Conservation (phyloP, 2,888 invertebrate species). For the Drosophila monieri region DNA sequence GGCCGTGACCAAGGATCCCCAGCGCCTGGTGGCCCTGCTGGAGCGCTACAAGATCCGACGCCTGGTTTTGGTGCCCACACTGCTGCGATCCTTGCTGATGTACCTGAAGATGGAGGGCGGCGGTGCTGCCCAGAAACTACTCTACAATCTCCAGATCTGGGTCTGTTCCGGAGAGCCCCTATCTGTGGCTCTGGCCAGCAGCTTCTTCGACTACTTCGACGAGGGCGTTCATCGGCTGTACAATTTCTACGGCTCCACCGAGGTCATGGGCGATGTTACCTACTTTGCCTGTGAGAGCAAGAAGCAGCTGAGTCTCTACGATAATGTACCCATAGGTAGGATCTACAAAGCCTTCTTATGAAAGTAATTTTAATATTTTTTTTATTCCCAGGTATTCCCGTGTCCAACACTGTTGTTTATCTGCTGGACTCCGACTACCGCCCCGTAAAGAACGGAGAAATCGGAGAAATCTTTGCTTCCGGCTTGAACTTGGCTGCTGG, state of each 20-base stretch:
- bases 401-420: constrained; percentile 92
- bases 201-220: constrained; percentile 91
- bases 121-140: constrained; percentile 83
- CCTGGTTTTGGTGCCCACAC: constrained; percentile 93
- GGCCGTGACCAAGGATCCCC: constrained; percentile 90
- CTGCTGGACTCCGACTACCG: constrained; percentile 90
- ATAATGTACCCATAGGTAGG: constrained; percentile 93
- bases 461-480: constrained; percentile 93
- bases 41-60: constrained; percentile 91
- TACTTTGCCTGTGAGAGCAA: constrained; percentile 88
- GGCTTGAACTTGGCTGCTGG: constrained; percentile 92
- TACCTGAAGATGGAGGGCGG: constrained; percentile 86
- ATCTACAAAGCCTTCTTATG: background rate
- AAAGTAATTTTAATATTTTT: no score
- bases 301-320: constrained; percentile 86
- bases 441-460: constrained; percentile 89
- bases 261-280: constrained; percentile 96
- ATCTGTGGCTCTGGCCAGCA: constrained; percentile 88
- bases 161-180: constrained; percentile 95
- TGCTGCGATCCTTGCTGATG: constrained; percentile 91
- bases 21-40: constrained; percentile 88
- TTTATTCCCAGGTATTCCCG: constrained; percentile 87
- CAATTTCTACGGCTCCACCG: constrained; percentile 96
- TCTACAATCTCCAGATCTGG: constrained; percentile 89
- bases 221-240: constrained; percentile 88